Conservation (phyloP, 2,888 invertebrate species). For the Volucella inanis region DNA sequence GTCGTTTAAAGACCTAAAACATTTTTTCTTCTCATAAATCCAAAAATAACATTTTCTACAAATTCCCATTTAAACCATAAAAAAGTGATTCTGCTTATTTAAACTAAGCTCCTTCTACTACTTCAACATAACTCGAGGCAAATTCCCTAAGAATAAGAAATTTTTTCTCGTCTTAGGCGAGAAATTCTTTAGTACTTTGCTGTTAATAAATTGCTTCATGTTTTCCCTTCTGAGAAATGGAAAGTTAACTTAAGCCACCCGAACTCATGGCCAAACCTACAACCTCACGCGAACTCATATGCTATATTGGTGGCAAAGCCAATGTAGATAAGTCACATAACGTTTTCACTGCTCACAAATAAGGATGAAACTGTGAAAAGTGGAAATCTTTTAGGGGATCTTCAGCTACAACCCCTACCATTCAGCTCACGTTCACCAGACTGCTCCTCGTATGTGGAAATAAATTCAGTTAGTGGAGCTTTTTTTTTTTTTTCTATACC, state of each 20-base stretch:
- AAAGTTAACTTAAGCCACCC: conserved; percentile 45
- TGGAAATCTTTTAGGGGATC: conserved; percentile 33
- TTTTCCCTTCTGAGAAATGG: conserved; percentile 12
- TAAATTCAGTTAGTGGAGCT: conserved; percentile 51
- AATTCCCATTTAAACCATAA: too few species aligned
- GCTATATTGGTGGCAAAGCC: background rate
- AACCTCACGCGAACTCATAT: conserved; percentile 19
- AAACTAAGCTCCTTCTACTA: too few species aligned
- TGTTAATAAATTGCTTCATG: conserved; percentile 6
- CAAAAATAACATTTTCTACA: too few species aligned
- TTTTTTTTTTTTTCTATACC: conserved; percentile 2
- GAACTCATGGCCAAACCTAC: conserved; percentile 36
- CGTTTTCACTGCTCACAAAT: conserved; percentile 1
- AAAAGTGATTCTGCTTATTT: too few species aligned
- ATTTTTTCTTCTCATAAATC: too few species aligned
- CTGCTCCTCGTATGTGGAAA: conserved; percentile 41
- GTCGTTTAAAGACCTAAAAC: too few species aligned
- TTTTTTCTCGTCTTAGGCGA: background rate
- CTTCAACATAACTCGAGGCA: too few species aligned
- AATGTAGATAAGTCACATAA: conserved; percentile 9
- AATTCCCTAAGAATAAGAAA: background rate
- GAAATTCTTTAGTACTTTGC: background rate
- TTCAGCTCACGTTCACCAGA: conserved; percentile 38
- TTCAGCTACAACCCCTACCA: background rate
- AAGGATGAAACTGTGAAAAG: conserved; percentile 33